A percentile compares a stretch with the other conserved stretches of the same genome.
Evolutionary conservation across 2,797 vertebrate genomes (phyloP).

Genomic region (Enteromius trimaculatus): DNA sequence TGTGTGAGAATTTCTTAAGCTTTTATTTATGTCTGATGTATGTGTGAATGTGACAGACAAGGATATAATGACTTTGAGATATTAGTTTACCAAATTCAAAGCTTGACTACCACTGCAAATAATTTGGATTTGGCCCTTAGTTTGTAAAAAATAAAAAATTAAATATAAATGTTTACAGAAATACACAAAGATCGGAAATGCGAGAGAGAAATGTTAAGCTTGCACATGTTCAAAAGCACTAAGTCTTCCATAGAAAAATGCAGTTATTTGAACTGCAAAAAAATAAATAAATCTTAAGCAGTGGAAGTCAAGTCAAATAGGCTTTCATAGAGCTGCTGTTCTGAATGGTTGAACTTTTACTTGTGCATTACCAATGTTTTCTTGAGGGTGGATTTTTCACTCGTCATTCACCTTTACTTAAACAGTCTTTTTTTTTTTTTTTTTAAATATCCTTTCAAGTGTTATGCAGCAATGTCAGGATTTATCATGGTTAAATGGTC

Average conservation of each 20-base stretch:
- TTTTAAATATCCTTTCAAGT: not conserved
- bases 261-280: not conserved
- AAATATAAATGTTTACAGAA: not conserved
- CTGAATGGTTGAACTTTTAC: not conserved
- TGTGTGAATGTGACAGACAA: not conserved
- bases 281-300: not conserved
- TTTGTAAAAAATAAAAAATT: not conserved
- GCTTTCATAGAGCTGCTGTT: not conserved
- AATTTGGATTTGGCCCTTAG: not conserved
- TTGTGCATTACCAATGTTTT: not conserved
- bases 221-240: not conserved
- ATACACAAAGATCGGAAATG: not conserved
- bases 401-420: not conserved
- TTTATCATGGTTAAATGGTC: not conserved
- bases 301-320: not conserved
- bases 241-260: not conserved
- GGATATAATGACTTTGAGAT: not conserved
- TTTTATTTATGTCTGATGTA: not conserved
- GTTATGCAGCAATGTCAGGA: not conserved
- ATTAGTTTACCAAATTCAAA: not conserved
- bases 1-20: constrained; percentile 13
- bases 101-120: not conserved
- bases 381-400: not conserved
- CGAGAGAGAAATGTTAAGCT: not conserved
- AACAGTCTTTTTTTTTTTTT: not conserved